Evolutionary conservation across 2,113 vertebrate species (phyloP).

Genomic region (Epinephelus moara): DNA sequence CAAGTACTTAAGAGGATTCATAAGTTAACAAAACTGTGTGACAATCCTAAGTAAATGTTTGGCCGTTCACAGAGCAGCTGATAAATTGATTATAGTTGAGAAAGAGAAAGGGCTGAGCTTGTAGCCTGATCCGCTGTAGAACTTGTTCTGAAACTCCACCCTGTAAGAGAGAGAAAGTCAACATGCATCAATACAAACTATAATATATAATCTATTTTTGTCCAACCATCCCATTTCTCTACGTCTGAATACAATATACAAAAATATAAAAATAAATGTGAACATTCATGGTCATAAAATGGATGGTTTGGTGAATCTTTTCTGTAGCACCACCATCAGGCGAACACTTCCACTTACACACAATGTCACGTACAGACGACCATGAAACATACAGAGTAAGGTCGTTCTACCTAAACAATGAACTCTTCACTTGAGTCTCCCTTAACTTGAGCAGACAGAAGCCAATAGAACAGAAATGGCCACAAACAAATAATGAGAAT

Average conservation of each 20-base stretch:
- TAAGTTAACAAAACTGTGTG: slow-evolving; percentile 41
- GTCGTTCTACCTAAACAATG: neutral
- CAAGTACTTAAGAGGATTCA: slow-evolving; percentile 30
- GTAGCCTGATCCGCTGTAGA: slow-evolving; percentile 85
- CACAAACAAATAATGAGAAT: neutral
- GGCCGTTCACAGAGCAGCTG: slow-evolving; percentile 59
- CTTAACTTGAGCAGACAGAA: neutral
- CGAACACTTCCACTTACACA: neutral
- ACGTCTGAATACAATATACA: neutral
- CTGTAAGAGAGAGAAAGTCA: slow-evolving; percentile 65
- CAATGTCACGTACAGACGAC: neutral
- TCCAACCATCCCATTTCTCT: neutral
- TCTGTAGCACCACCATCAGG: neutral
- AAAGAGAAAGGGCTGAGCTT: slow-evolving; percentile 84
- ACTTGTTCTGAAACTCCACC: slow-evolving; percentile 88
- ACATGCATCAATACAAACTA: neutral
- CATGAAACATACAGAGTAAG: neutral
- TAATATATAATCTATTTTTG: neutral
- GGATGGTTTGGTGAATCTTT: neutral
- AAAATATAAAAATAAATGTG: too few species aligned
- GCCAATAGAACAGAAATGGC: neutral
- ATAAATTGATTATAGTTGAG: slow-evolving; percentile 72
- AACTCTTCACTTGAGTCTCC: neutral
- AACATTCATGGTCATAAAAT: neutral
- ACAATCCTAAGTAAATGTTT: slow-evolving; percentile 31